Evolutionary conservation across 2,797 vertebrate species (phyloP).

Genomic region (Cynodonichthys magdalenae): DNA sequence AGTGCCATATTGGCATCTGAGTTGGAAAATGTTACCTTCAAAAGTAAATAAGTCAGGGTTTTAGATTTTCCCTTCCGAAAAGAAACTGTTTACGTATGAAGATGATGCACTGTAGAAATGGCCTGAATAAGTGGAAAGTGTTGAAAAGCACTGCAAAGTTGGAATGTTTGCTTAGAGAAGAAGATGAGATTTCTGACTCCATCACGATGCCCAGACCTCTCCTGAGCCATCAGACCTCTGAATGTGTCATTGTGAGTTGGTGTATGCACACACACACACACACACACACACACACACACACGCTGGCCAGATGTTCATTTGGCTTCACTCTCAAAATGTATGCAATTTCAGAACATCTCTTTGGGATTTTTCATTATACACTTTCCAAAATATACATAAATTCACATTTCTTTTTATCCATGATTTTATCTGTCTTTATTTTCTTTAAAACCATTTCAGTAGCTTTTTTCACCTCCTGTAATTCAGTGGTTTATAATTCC

Average conservation of each 20-base stretch:
- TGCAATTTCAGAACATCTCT: slow-evolving; percentile 49
- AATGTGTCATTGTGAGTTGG: slow-evolving; percentile 68
- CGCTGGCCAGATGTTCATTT: slow-evolving; percentile 57
- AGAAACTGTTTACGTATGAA: slow-evolving; percentile 55
- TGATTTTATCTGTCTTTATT: slow-evolving; percentile 25
- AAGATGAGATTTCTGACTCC: slow-evolving; percentile 70
- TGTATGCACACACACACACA: slow-evolving; percentile 19
- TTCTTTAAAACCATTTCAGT: slow-evolving; percentile 28
- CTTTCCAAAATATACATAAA: slow-evolving; percentile 38
- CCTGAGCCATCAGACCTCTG: slow-evolving; percentile 43
- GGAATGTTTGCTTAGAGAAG: slow-evolving; percentile 73
- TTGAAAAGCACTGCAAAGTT: slow-evolving; percentile 64
- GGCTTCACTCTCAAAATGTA: slow-evolving; percentile 52
- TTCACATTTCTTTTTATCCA: slow-evolving; percentile 7
- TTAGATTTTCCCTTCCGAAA: slow-evolving; percentile 46
- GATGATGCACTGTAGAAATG: slow-evolving; percentile 57
- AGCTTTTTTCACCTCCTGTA: slow-evolving; percentile 22
- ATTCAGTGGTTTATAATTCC: slow-evolving; percentile 13
- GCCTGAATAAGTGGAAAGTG: slow-evolving; percentile 69
- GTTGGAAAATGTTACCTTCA: slow-evolving; percentile 66
- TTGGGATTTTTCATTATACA: slow-evolving; percentile 24
- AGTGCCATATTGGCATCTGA: slow-evolving; percentile 44
- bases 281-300: slow-evolving; percentile 4
- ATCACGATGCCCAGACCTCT: slow-evolving; percentile 54
- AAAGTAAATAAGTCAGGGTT: slow-evolving; percentile 42